Evolutionary conservation across 2,113 vertebrate species (phyloP).

Genomic region (Poicephalus meyeri): DNA sequence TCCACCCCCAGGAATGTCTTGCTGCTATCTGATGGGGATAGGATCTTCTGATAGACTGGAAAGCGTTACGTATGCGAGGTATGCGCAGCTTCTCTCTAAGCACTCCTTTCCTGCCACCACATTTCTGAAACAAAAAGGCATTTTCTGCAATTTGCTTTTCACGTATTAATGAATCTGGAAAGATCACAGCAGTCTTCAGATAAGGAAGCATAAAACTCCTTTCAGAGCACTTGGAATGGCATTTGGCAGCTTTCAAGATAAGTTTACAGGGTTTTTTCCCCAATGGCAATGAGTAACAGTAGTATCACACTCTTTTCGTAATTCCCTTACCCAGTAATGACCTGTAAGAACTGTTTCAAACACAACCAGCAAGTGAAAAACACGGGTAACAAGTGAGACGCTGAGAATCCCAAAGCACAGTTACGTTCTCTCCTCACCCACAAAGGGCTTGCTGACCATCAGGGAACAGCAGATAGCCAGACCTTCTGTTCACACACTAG

Average conservation of each 20-base stretch:
- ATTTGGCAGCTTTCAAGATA: background rate
- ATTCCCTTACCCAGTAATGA: background rate
- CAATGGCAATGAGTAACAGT: background rate
- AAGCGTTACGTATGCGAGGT: conserved; percentile 16
- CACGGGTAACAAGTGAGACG: background rate
- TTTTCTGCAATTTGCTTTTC: background rate
- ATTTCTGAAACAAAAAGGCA: background rate
- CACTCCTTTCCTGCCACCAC: background rate
- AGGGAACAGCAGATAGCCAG: background rate
- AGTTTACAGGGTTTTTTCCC: background rate
- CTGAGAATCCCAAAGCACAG: background rate
- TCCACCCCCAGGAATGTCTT: conserved; percentile 64
- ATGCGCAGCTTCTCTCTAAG: conserved; percentile 19
- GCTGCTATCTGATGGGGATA: conserved; percentile 49
- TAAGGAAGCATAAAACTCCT: conserved; percentile 11
- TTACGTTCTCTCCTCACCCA: background rate
- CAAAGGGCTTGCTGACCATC: background rate
- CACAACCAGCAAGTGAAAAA: background rate
- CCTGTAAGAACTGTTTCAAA: background rate
- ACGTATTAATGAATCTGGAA: background rate
- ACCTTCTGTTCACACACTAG: fast-evolving
- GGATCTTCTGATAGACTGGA: conserved; percentile 53
- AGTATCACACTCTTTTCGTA: background rate
- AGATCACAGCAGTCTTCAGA: conserved; percentile 19
- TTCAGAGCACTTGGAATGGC: background rate